A percentile compares a stretch with the other conserved stretches of the same genome.
Evolutionary conservation across 2,797 vertebrate genomes (phyloP).

Genomic region (Cirrhinus mrigala): DNA sequence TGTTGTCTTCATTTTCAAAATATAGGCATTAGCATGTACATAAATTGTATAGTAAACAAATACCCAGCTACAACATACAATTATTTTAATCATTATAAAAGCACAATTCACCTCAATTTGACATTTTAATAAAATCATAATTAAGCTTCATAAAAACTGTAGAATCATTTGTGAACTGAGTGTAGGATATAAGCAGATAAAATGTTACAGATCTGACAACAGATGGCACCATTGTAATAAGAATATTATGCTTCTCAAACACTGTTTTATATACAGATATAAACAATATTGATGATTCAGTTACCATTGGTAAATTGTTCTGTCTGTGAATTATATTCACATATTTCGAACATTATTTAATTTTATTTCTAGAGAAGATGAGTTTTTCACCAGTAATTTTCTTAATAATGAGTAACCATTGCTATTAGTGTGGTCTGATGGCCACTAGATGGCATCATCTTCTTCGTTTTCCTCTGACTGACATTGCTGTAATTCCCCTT

Average conservation of each 20-base stretch:
- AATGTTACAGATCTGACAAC: conserved; percentile 2
- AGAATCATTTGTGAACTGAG: background rate
- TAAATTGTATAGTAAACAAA: background rate
- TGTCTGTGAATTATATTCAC: too few species aligned
- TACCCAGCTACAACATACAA: background rate
- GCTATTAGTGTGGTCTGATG: too few species aligned
- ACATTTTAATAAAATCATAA: background rate
- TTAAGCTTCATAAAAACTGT: background rate
- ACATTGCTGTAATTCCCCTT: too few species aligned
- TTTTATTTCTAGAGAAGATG: too few species aligned
- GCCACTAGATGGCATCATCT: too few species aligned
- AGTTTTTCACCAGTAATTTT: too few species aligned
- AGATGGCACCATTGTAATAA: conserved; percentile 1
- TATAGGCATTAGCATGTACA: background rate
- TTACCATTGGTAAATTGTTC: background rate
- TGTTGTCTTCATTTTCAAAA: background rate
- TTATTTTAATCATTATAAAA: background rate
- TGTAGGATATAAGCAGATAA: background rate
- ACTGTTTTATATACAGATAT: too few species aligned
- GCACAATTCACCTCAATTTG: background rate
- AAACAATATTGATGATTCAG: background rate
- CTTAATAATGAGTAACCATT: too few species aligned
- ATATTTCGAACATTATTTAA: too few species aligned
- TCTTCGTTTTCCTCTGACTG: too few species aligned
- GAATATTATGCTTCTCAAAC: background rate